A percentile compares a stretch with the other conserved stretches of the same genome.
Conservation (phyloP, 2,113 vertebrate species). For the Apistogramma diplotaenia region DNA sequence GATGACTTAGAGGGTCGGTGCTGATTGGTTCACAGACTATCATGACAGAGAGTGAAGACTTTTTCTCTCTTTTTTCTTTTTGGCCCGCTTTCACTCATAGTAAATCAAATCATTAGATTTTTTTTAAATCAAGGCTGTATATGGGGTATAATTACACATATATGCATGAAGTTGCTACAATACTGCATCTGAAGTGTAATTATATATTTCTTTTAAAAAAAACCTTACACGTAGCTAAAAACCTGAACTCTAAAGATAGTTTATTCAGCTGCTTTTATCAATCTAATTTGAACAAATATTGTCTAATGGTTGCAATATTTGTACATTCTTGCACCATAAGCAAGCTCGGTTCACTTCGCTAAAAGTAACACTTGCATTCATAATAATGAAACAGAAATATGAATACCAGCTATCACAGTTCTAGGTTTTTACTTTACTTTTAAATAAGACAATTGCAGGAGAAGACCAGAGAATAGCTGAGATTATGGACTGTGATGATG, state of each 20-base stretch:
- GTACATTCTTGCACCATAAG: conserved; percentile 30
- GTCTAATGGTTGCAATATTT: conserved; percentile 29
- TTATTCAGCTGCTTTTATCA: conserved; percentile 47
- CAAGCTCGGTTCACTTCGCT: conserved; percentile 40
- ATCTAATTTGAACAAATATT: conserved; percentile 42
- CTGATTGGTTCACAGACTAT: conserved; percentile 68
- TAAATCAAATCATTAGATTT: conserved; percentile 34
- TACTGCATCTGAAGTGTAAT: conserved; percentile 40
- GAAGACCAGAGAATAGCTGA: not conserved
- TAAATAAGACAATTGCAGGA: conserved; percentile 3
- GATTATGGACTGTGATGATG: conserved; percentile 30
- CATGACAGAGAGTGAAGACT: conserved; percentile 37
- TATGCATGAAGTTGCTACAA: conserved; percentile 65
- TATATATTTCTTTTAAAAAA: conserved; percentile 20
- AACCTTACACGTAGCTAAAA: not conserved
- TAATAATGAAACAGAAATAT: conserved; percentile 4
- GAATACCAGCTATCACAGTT: conserved; percentile 5
- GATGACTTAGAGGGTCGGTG: conserved; percentile 31
- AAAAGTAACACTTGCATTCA: conserved; percentile 19
- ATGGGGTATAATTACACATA: conserved; percentile 39
- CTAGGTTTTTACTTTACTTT: conserved; percentile 9
- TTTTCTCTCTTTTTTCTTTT: conserved; percentile 41
- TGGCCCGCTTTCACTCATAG: conserved; percentile 53
- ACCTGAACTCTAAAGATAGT: conserved; percentile 12
- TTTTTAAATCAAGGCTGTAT: conserved; percentile 28